These are phyloP conservation scores for Diarsia dahlii DNA, from an alignment of 2,888 invertebrate genomes.

Conservation along the genomic window DNA sequence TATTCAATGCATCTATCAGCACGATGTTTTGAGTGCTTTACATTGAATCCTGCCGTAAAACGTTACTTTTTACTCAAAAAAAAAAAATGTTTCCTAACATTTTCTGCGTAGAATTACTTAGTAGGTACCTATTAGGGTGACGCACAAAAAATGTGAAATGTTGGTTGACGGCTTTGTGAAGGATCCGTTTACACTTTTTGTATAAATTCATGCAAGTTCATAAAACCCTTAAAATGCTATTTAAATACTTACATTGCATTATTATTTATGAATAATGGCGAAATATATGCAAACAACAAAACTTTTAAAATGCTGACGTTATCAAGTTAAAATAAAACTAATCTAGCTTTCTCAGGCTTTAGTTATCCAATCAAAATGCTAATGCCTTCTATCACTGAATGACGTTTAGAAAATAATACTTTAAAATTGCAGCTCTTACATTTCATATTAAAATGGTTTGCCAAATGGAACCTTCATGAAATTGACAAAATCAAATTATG, in stretches of 20 bases:
- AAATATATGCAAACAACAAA: constrained; percentile 32
- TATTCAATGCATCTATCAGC: too few species aligned
- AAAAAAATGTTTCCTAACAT: too few species aligned
- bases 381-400: constrained; percentile 52
- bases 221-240: background rate
- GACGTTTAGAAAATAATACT: constrained; percentile 42
- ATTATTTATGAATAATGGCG: constrained; percentile 12
- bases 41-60: too few species aligned
- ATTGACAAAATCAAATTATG: constrained; percentile 14
- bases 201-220: too few species aligned
- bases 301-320: constrained; percentile 30
- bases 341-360: constrained; percentile 36
- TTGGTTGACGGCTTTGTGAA: too few species aligned
- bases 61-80: too few species aligned
- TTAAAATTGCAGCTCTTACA: constrained; percentile 14
- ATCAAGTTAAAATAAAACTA: constrained; percentile 9
- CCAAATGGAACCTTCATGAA: background rate
- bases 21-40: too few species aligned
- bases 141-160: too few species aligned
- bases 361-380: constrained; percentile 68
- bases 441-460: constrained; percentile 33
- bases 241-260: too few species aligned
- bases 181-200: too few species aligned
- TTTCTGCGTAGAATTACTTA: too few species aligned
- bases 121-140: too few species aligned